Conservation (phyloP, 2,113 vertebrate genomes). For the Carlito syrichta region DNA sequence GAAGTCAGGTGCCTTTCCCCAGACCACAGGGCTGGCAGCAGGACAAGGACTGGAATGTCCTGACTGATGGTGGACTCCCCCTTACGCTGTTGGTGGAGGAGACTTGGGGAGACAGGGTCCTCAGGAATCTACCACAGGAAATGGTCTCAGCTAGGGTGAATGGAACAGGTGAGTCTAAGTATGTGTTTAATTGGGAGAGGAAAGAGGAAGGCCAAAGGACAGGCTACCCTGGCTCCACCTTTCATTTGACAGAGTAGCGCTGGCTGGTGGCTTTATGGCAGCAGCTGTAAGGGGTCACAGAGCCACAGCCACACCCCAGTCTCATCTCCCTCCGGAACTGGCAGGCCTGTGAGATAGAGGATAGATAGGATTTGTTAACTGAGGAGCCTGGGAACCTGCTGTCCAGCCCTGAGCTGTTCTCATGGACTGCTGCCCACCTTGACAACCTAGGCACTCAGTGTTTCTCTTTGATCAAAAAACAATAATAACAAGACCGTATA, state of each 20-base stretch:
- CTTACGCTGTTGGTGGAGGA: not conserved
- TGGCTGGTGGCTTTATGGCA: not conserved
- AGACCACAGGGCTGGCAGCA: not conserved
- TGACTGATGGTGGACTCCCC: not conserved
- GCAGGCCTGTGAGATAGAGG: not conserved
- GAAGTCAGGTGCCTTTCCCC: too few relatives aligned
- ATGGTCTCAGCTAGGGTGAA: too few relatives aligned
- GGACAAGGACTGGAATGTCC: too few relatives aligned
- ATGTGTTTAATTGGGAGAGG: not conserved
- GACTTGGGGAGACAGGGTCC: not conserved
- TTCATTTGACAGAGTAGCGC: not conserved
- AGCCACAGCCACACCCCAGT: not conserved
- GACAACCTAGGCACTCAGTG: not conserved
- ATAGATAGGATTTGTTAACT: not conserved
- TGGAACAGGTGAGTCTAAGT: not conserved
- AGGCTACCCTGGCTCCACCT: accelerated
- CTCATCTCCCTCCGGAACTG: slow-evolving; percentile 1
- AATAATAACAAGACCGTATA: too few relatives aligned
- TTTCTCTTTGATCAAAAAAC: not conserved
- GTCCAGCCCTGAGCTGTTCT: not conserved
- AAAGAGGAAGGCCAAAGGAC: not conserved
- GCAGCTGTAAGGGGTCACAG: not conserved
- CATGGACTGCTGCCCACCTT: not conserved
- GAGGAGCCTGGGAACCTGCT: not conserved
- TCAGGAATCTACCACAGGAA: not conserved